Percentiles rank a stretch among this genome's conserved stretches.
These are phyloP conservation scores for Ciconia maguari DNA, from an alignment of 2,113 vertebrate genomes.

Conservation along the genomic window DNA sequence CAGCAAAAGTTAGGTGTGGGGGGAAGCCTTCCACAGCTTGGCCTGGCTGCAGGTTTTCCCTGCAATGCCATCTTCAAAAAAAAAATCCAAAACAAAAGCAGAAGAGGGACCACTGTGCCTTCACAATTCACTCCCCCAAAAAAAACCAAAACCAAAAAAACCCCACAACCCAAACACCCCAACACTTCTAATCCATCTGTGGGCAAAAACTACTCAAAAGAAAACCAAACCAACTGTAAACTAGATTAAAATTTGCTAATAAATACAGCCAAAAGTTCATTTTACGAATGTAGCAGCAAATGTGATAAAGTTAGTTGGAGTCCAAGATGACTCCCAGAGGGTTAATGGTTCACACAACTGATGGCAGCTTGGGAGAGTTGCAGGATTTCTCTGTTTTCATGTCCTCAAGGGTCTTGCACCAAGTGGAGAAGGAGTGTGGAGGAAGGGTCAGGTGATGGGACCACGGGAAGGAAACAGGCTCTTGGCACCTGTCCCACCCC, in stretches of 20 bases:
- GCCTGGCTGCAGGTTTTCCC: conserved; percentile 56
- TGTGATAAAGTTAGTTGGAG: conserved; percentile 68
- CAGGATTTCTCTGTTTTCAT: conserved; percentile 66
- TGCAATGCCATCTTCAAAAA: conserved; percentile 57
- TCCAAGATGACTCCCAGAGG: conserved; percentile 62
- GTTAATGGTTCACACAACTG: conserved; percentile 67
- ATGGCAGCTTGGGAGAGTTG: conserved; percentile 74
- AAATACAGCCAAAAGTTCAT: conserved; percentile 75
- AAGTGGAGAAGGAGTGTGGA: conserved; percentile 67
- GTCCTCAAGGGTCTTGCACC: conserved; percentile 72
- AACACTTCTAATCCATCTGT: conserved; percentile 48
- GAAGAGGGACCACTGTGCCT: conserved; percentile 66
- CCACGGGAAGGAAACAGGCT: conserved; percentile 39
- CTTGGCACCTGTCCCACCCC: conserved; percentile 51
- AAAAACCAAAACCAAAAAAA: background rate
- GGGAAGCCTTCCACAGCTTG: conserved; percentile 44
- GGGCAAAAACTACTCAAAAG: conserved; percentile 65
- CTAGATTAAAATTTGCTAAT: conserved; percentile 71
- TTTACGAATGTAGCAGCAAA: conserved; percentile 79
- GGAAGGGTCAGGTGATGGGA: conserved; percentile 50
- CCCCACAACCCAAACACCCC: conserved; percentile 22
- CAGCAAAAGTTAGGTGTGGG: conserved; percentile 10
- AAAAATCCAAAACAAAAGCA: conserved; percentile 28
- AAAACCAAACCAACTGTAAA: conserved; percentile 61
- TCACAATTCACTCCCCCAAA: conserved; percentile 36